These are phyloP conservation scores for Creontiades dilutus DNA, from an alignment of 2,888 invertebrate genomes.

Conservation along the genomic window DNA sequence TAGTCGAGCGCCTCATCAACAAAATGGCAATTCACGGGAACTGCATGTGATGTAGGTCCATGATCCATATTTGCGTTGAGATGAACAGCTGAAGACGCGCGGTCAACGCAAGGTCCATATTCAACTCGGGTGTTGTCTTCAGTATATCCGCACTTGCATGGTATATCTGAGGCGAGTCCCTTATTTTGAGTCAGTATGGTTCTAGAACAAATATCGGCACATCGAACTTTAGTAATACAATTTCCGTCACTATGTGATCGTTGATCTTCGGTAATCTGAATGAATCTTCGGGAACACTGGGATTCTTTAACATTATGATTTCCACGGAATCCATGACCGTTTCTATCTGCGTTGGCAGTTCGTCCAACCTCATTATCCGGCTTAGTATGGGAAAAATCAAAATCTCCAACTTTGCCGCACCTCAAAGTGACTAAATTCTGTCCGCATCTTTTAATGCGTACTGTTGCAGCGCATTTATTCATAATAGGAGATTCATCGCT, in stretches of 20 bases:
- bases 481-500: too few species aligned
- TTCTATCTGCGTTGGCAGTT: background rate
- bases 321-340: background rate
- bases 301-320: background rate
- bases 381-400: background rate
- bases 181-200: background rate
- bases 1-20: too few species aligned
- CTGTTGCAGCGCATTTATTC: background rate
- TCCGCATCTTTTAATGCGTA: background rate
- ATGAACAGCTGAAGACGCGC: background rate
- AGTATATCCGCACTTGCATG: background rate
- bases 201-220: background rate
- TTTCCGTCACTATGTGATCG: background rate
- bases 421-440: background rate
- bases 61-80: background rate
- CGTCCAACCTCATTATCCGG: background rate
- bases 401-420: background rate
- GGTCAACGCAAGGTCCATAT: background rate
- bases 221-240: background rate
- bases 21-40: too few species aligned
- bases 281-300: background rate
- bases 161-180: background rate
- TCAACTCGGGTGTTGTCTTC: background rate
- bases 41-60: too few species aligned
- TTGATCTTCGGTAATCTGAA: background rate